Evolutionary conservation across 2,113 vertebrate species (phyloP), one percentile per base, ranked within the genome.

Genomic region (Centropus bengalensis): DNA sequence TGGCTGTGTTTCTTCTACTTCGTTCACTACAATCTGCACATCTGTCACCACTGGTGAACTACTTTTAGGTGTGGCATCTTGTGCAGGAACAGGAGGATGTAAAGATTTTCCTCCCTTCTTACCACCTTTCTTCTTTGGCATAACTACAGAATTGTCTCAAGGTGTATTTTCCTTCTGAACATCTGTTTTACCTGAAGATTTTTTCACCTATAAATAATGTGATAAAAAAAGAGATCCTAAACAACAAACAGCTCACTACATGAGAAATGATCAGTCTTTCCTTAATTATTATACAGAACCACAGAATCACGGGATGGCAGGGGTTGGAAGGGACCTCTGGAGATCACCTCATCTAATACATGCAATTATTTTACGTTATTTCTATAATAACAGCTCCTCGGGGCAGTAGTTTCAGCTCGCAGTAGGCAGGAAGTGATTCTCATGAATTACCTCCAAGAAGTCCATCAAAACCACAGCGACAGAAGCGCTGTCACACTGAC

Each of bases 51-150:
- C 36, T 75, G 92, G 26, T 49, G 32, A 28, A 26, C n/a, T 47
- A 12, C 64, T 21, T 8, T 96, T 97, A 60, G 64, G 8, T 44
- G 26, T 30, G 12, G 6, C 3, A 18, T 84, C 91, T 10, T 79
- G 73, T 16, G 45, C 9, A 15, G 88, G 60, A 3, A 83, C 16
- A 30, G 94, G 49, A 32, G 67, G 38, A 24, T 2, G 54, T 2
- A 4, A 2, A 8, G 89, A 18, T 28, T 94, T 98, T 12, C 98
- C 97, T 30, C 77, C 52, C 40, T 97, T 98, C 77, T 96, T 98
- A 28, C 23, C 94, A 6, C 94, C 69, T 91, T 94, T 98, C 89
- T 98, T 98, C 93, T 97, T 98, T 87, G 47, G 95, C 98, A 98
- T 97, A 22, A 54, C 44, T 77, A 77, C 40, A 30, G 22, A 71